Percentiles rank a stretch among this genome's conserved stretches.
Evolutionary conservation across 2,888 invertebrate species (phyloP).

Genomic region (Tortrix viridana): DNA sequence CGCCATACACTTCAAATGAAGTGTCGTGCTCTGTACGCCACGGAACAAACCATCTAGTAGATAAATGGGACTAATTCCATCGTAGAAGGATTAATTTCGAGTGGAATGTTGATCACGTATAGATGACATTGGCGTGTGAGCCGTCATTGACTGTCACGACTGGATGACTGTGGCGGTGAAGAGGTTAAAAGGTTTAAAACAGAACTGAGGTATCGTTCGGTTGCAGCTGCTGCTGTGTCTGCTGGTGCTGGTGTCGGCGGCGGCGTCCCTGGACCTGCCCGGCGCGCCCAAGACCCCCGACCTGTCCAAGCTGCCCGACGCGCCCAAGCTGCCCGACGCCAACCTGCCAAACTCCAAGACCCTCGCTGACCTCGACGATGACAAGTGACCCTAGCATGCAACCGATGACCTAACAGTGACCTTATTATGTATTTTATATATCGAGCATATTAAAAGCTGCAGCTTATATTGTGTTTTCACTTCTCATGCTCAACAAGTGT

Average conservation of each 20-base stretch:
- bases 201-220: background rate
- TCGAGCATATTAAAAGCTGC: conserved; percentile 62
- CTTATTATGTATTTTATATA: conserved; percentile 34
- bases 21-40: no score
- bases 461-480: conserved; percentile 41
- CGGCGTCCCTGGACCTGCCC: conserved; percentile 51
- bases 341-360: conserved; percentile 48
- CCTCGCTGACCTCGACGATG: conserved; percentile 39
- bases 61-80: no score
- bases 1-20: no score
- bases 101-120: no score
- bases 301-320: conserved; percentile 49
- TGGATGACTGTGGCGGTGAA: no score
- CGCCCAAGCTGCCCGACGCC: conserved; percentile 50
- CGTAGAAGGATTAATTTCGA: no score
- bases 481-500: no score
- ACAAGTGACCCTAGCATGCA: conserved; percentile 11
- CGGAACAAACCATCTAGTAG: no score
- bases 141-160: no score
- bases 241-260: conserved; percentile 54
- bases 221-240: conserved; percentile 61
- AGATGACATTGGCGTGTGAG: no score
- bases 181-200: no score
- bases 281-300: conserved; percentile 52
- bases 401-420: background rate